Percentiles rank a stretch among this genome's conserved stretches.
Conservation (phyloP, 2,113 vertebrate species). For the Danio rerio region GRCz12tu NC_133187.1:31246501-31247000, state of each 20-base stretch:
- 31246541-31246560: slow-evolving; percentile 45
- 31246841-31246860: slow-evolving; percentile 68
- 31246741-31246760: slow-evolving; percentile 62
- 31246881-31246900: slow-evolving; percentile 69
- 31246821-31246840: slow-evolving; percentile 78
- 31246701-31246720: slow-evolving; percentile 57
- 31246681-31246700: slow-evolving; percentile 31
- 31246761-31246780: slow-evolving; percentile 72
- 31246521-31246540: slow-evolving; percentile 48
- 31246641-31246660: slow-evolving; percentile 42
- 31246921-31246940: slow-evolving; percentile 56
- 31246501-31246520: slow-evolving; percentile 46
- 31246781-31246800: slow-evolving; percentile 73
- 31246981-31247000: slow-evolving; percentile 6
- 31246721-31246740: slow-evolving; percentile 55
- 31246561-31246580: slow-evolving; percentile 36
- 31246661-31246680: slow-evolving; percentile 40
- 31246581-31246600: slow-evolving; percentile 50
- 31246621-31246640: slow-evolving; percentile 40
- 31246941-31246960: slow-evolving; percentile 56
- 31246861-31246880: slow-evolving; percentile 60
- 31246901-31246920: slow-evolving; percentile 59
- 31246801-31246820: slow-evolving; percentile 75
- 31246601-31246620: slow-evolving; percentile 36
- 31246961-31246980: slow-evolving; percentile 11